Evolutionary conservation across 1,140 invertebrate genomes (phyloP).

Genomic region (Hesperophylax magnus): DNA sequence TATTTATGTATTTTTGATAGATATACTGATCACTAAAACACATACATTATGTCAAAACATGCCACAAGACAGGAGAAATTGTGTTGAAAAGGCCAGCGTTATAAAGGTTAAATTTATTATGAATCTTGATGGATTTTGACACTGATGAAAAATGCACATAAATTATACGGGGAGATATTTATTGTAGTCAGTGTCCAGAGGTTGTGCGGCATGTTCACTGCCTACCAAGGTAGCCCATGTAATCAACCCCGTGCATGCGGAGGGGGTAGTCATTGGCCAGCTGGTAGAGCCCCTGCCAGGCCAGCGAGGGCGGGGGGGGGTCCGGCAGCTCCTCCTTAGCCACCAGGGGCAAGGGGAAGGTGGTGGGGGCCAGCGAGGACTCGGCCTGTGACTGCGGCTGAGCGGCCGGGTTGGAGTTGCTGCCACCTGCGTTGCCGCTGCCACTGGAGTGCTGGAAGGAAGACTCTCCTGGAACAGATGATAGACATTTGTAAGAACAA

Average conservation of each 20-base stretch:
- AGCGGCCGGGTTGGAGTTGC: background rate
- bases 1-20: too few species aligned
- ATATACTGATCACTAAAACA: too few species aligned
- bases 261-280: slow-evolving; percentile 55
- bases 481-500: background rate
- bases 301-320: slow-evolving; percentile 1
- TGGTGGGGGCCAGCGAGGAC: background rate
- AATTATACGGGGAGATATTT: too few species aligned
- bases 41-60: too few species aligned
- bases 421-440: background rate
- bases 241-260: slow-evolving; percentile 56
- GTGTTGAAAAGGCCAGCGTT: too few species aligned
- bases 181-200: too few species aligned
- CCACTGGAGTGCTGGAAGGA: slow-evolving; percentile 32
- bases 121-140: too few species aligned
- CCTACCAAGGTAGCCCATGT: slow-evolving; percentile 50
- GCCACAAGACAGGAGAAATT: too few species aligned
- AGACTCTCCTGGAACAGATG: slow-evolving; percentile 28
- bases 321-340: slow-evolving; percentile 26
- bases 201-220: slow-evolving; percentile 31
- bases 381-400: too few species aligned
- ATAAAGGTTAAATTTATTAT: too few species aligned
- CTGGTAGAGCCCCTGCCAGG: slow-evolving; percentile 47
- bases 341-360: background rate
- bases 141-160: too few species aligned